phyloP scores from a whole-genome alignment of 2,797 vertebrate species.

The Hyperoplus lanceolatus region DNA sequence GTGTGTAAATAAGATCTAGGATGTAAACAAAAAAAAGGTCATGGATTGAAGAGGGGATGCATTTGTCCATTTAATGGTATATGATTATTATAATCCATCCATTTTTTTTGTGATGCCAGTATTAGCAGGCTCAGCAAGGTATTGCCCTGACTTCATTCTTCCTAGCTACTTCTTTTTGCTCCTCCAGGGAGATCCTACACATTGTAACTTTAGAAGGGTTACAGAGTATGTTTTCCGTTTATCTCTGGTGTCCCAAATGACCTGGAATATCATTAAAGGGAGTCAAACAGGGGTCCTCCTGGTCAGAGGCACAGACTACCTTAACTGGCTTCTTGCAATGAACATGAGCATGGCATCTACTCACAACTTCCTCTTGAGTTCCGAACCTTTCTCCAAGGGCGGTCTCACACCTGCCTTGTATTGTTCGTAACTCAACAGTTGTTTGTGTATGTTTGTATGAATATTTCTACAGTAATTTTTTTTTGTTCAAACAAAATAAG shows the following conservation, averaged over 20 bases:
- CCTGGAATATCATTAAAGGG: slow-evolving; percentile 11
- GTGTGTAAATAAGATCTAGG: not conserved
- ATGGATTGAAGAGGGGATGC: not conserved
- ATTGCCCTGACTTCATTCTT: not conserved
- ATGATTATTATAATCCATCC: not conserved
- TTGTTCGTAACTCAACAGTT: not conserved
- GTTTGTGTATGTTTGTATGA: not conserved
- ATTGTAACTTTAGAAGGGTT: slow-evolving; percentile 7
- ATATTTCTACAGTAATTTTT: not conserved
- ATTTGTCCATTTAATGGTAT: not conserved
- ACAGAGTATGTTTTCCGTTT: slow-evolving; percentile 9
- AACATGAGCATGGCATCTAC: not conserved
- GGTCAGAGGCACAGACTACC: slow-evolving; percentile 5
- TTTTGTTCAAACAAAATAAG: not conserved
- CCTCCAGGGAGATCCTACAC: slow-evolving; percentile 1
- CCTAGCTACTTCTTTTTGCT: not conserved
- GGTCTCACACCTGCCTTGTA: too few relatives aligned
- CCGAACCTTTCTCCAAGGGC: not conserved
- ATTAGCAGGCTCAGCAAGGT: not conserved
- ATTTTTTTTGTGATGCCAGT: not conserved
- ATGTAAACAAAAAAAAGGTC: not conserved
- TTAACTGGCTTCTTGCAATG: not conserved
- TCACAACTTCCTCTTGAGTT: not conserved
- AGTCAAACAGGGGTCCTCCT: slow-evolving; percentile 1
- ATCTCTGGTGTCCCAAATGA: slow-evolving; percentile 12